Evolutionary conservation across 2,888 invertebrate species (phyloP).

Genomic region (Brachyopa scutellaris): DNA sequence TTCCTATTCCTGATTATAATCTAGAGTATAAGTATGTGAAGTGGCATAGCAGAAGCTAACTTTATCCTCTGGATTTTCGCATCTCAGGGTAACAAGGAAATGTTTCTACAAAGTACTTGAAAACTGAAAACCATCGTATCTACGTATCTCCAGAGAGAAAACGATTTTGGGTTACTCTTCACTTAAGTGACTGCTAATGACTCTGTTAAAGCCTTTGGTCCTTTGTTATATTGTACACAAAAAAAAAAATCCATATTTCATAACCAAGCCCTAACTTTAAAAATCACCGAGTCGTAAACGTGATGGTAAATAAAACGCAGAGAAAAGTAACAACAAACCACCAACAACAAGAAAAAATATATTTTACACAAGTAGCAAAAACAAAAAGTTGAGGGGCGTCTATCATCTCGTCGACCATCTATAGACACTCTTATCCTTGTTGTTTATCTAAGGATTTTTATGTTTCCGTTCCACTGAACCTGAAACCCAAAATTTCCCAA

Average conservation of each 20-base stretch:
- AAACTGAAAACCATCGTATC: too few relatives aligned
- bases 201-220: constrained; percentile 31
- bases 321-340: constrained; percentile 9
- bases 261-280: constrained; percentile 50
- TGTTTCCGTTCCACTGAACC: constrained; percentile 61
- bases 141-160: too few relatives aligned
- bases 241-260: constrained; percentile 45
- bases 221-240: neutral
- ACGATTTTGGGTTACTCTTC: too few relatives aligned
- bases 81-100: too few relatives aligned
- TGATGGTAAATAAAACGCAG: constrained; percentile 1
- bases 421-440: constrained; percentile 18
- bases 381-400: constrained; percentile 14
- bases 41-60: too few relatives aligned
- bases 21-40: too few relatives aligned
- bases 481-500: constrained; percentile 24
- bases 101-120: too few relatives aligned
- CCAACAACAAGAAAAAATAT: constrained; percentile 25
- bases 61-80: too few relatives aligned
- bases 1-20: too few relatives aligned
- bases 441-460: constrained; percentile 60
- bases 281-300: constrained; percentile 55
- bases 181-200: constrained; percentile 68
- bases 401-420: constrained; percentile 30
- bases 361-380: constrained; percentile 16